Conservation (phyloP, 2,113 vertebrate species). For the Trochalopteron elliotii region DNA sequence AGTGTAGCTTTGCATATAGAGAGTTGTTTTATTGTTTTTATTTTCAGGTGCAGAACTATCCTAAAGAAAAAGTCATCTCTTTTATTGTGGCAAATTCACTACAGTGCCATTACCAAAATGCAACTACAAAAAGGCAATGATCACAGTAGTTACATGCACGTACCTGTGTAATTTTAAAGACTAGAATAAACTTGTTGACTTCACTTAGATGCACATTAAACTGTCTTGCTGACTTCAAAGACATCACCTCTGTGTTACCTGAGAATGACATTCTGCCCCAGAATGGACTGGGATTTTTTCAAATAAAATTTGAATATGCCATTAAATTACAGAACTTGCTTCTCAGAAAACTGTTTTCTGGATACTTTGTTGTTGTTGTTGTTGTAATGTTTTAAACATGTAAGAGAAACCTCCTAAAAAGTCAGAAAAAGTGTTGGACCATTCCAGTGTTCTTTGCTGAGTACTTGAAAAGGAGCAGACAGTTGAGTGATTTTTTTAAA, state of each 20-base stretch:
- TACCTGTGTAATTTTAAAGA: slow-evolving; percentile 6
- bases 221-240: slow-evolving; percentile 32
- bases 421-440: background rate
- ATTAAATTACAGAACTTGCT: background rate
- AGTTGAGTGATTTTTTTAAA: background rate
- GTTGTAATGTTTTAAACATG: background rate
- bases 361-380: background rate
- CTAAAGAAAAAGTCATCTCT: background rate
- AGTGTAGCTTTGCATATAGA: background rate
- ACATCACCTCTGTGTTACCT: background rate
- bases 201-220: background rate
- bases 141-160: background rate
- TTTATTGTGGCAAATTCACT: slow-evolving; percentile 6
- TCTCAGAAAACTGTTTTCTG: background rate
- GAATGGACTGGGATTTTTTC: background rate
- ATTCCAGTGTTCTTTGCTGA: background rate
- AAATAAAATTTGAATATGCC: background rate
- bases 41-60: background rate
- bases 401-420: background rate
- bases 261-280: background rate
- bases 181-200: background rate
- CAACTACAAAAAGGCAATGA: background rate
- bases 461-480: background rate
- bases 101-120: background rate
- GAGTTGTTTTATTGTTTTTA: background rate